Evolutionary conservation across 2,113 vertebrate species (phyloP).

Genomic region (Corythornis vintsioides): DNA sequence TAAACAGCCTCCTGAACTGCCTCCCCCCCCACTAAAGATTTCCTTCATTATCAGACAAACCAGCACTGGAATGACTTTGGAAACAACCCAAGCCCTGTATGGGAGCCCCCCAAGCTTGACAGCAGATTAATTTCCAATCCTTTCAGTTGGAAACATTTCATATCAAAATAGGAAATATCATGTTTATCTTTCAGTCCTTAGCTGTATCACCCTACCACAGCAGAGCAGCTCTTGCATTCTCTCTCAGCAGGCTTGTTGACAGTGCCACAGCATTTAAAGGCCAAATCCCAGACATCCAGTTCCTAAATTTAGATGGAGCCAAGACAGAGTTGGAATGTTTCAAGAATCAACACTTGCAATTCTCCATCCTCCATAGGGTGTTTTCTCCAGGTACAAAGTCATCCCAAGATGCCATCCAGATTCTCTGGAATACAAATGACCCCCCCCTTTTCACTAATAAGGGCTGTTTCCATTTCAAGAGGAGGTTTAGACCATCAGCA

Average conservation of each 20-base stretch:
- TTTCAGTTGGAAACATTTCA: background rate
- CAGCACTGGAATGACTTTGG: background rate
- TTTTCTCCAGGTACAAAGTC: background rate
- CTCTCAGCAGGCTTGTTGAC: background rate
- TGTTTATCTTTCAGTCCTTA: background rate
- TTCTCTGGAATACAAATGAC: background rate
- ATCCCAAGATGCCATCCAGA: background rate
- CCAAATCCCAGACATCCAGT: background rate
- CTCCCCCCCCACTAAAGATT: background rate
- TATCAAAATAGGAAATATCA: background rate
- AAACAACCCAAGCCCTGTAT: background rate
- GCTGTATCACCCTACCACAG: background rate
- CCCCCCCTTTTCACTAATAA: background rate
- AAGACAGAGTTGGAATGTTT: background rate
- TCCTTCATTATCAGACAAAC: conserved; percentile 36
- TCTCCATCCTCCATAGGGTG: background rate
- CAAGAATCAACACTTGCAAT: background rate
- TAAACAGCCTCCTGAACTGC: background rate
- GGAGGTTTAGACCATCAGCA: background rate
- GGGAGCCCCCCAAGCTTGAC: background rate
- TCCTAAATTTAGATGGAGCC: background rate
- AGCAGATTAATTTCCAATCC: background rate
- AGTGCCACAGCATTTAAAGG: background rate
- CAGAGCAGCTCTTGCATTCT: background rate
- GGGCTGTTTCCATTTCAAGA: background rate